A percentile compares a stretch with the other conserved stretches of the same genome.
Evolutionary conservation across 2,888 invertebrate species (phyloP).

Genomic region (Lysandra bellargus): DNA sequence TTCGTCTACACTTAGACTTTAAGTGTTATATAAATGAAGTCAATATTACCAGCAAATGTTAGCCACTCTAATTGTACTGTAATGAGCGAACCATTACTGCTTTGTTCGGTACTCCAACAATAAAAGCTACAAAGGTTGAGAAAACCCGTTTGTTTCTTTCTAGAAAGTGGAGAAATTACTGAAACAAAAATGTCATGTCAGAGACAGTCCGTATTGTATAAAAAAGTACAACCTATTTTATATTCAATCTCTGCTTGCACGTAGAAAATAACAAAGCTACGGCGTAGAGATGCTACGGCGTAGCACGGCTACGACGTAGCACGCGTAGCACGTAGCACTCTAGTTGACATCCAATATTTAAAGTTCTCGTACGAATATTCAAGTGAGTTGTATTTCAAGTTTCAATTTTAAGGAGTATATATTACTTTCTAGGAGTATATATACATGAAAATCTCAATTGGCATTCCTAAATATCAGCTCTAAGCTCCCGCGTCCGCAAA

Average conservation of each 20-base stretch:
- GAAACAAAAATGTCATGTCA: background rate
- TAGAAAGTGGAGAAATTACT: background rate
- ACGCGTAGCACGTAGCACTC: slow-evolving; percentile 32
- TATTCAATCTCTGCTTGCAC: slow-evolving; percentile 32
- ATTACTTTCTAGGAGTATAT: too few relatives aligned
- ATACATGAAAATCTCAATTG: too few relatives aligned
- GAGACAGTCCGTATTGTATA: background rate
- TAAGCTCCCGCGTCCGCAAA: too few relatives aligned
- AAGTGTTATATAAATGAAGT: background rate
- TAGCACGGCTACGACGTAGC: slow-evolving; percentile 35
- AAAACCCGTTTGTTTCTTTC: background rate
- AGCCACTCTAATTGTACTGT: background rate
- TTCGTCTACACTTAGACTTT: background rate
- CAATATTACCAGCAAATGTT: background rate
- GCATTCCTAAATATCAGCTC: too few relatives aligned
- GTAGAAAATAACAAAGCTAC: slow-evolving; percentile 38
- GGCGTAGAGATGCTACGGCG: slow-evolving; percentile 34
- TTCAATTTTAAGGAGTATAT: background rate
- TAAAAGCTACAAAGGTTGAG: background rate
- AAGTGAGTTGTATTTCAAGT: background rate
- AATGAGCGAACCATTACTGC: background rate
- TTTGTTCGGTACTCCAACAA: background rate
- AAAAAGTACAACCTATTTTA: slow-evolving; percentile 3
- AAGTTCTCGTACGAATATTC: slow-evolving; percentile 17
- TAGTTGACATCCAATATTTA: slow-evolving; percentile 31